These are phyloP conservation scores for Actinostola sp. DNA, from an alignment of 92 coral and sea anemone genomes.

Conservation along the genomic window DNA sequence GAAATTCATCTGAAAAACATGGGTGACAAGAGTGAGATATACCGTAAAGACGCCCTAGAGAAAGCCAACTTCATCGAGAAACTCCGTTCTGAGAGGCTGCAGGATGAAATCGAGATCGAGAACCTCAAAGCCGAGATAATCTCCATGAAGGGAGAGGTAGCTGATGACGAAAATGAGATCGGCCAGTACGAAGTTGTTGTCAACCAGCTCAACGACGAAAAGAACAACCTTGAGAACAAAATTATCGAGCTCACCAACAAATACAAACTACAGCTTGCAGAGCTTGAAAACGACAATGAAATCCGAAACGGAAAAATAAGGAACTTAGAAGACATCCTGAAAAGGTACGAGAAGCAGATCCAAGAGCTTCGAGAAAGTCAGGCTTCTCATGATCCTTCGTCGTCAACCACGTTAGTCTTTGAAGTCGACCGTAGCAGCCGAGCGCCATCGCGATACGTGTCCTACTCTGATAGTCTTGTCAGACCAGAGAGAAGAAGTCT, in stretches of 20 bases:
- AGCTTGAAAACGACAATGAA: constrained; percentile 71
- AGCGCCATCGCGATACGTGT: constrained; percentile 27
- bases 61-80: constrained; percentile 55
- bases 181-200: constrained; percentile 27
- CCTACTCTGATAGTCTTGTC: constrained; percentile 33
- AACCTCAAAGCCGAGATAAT: constrained; percentile 50
- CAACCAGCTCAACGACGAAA: constrained; percentile 54
- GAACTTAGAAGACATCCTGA: constrained; percentile 60
- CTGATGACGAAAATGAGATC: constrained; percentile 47
- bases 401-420: constrained; percentile 81
- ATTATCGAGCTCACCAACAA: constrained; percentile 58
- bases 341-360: constrained; percentile 59
- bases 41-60: constrained; percentile 65
- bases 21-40: constrained; percentile 64
- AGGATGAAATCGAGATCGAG: constrained; percentile 56
- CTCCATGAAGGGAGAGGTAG: constrained; percentile 23
- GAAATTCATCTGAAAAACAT: constrained; percentile 60
- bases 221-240: constrained; percentile 59
- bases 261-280: constrained; percentile 66
- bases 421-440: constrained; percentile 49
- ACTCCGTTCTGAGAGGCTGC: constrained; percentile 55
- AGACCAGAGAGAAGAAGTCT: constrained; percentile 38
- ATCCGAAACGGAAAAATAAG: constrained; percentile 58
- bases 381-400: constrained; percentile 70
- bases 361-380: constrained; percentile 70